Percentiles rank a stretch among this genome's conserved stretches.
Conservation (phyloP, 2,888 invertebrate species). For the Proisotoma minuta region DNA sequence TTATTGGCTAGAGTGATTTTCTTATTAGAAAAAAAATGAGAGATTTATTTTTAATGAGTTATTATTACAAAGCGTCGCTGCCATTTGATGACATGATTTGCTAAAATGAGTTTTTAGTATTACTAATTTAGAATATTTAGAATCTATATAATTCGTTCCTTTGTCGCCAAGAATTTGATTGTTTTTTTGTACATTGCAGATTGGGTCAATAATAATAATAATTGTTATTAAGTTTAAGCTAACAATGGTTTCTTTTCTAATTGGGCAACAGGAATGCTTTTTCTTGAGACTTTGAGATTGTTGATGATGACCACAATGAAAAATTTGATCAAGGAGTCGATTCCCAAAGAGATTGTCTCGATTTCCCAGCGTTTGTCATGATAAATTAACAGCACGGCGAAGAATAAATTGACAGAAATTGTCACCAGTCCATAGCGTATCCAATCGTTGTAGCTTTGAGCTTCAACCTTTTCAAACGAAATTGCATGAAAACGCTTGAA, state of each 20-base stretch:
- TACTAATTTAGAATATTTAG: too few species aligned
- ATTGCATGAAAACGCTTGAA: not conserved
- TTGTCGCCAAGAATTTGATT: too few species aligned
- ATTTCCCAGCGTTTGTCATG: not conserved
- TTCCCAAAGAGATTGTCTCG: not conserved
- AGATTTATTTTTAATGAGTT: not conserved
- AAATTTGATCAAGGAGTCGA: constrained; percentile 1
- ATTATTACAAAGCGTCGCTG: too few species aligned
- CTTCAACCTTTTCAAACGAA: not conserved
- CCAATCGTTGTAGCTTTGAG: not conserved
- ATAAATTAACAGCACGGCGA: not conserved
- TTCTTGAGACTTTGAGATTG: constrained; percentile 1
- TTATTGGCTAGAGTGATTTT: not conserved
- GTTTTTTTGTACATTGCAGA: not conserved
- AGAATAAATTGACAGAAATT: not conserved
- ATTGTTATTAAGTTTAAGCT: not conserved
- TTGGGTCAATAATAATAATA: not conserved
- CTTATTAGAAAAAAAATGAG: not conserved
- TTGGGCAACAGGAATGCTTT: not conserved
- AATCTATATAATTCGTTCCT: too few species aligned
- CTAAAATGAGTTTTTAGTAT: too few species aligned
- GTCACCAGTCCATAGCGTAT: not conserved
- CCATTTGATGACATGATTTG: too few species aligned
- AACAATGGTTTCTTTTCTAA: not conserved
- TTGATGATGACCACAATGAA: not conserved